Base-by-base conservation (phyloP, 2,888 invertebrate genomes). In the Phytoseiulus persimilis region DNA sequence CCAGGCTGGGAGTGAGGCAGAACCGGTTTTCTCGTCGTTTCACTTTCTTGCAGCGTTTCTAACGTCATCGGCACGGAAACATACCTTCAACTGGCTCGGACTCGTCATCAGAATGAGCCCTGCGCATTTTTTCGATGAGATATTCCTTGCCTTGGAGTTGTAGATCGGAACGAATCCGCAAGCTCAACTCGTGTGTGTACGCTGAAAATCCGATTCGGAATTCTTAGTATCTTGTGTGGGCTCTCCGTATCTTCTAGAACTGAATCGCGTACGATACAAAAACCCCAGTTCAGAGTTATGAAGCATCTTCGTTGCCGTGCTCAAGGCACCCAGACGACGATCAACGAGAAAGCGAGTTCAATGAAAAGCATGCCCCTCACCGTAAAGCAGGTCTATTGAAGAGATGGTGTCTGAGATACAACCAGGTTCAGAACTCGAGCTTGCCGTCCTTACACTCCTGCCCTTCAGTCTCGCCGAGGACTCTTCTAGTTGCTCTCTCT, bases 61-160 rank as follows among this genome's bases (percentile, higher is more conserved):
- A 2, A 11, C 83, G 83, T 32, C 18, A n/a, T 2, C 31, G 6
- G 83, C 14, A 6, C 31, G n/a, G 6, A 31, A 83, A 83, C 31
- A 83, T 31, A 87, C 87, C 87, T 87, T 87, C 87, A 14, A 87
- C 87, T 6, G 87, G 87, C 6, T 33, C 87, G 39, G 32, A 31
- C 0, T 87, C 87, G 45, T 33, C 87, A 5, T n/a, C 32, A 23
- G 33, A 33, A 23, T 87, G 87, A 6, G 32, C 33, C 39, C 45
- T 87, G 0, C 87, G 32, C 87, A 87, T 87, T 31, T 87, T 87
- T 45, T 87, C 87, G 18, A 87, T 87, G 32, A 87, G 87, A 32
- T 87, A 87, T 6, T 87, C 87, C 33, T 33, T 87, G 28, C 87
- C 87, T 28, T 87, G 31, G 9, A 87, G 87, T 23, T 87, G 39